Base-by-base conservation (phyloP, 2,797 vertebrate species). In the Crypturellus tataupa region DNA sequence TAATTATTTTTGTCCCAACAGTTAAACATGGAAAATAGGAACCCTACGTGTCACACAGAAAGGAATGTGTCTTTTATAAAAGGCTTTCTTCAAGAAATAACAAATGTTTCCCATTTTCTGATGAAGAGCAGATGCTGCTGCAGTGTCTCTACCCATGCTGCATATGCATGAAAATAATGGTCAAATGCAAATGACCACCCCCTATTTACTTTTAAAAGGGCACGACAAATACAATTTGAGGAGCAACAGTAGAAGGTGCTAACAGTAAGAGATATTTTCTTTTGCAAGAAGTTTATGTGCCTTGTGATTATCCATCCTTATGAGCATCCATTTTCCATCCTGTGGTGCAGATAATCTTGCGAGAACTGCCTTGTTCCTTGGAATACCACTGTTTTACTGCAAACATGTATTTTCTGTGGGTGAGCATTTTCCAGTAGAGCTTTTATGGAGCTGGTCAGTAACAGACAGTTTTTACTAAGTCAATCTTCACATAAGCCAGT, bases 81-180 rank as follows among this genome's bases (percentile, higher is more conserved):
- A 75, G 44, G 8, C 13, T 85, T 76, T 83, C 56, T 88, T 87
- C 80, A 91, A 29, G 75, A 87, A 42, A 96, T 87, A 29, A 63
- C 23, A 62, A 49, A 78, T 35, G 51, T 88, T 90, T 73, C 9
- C 33, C 67, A 60, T 85, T 91, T 82, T 47, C 44, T 88, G 35
- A 55, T 33, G 69, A 65, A 80, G 80, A 86, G 63, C 12, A 55
- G 10, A 55, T 4, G 33, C 71, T 75, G 27, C 7, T 64, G 17
- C 40, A 37, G 49, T 12, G 18, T 18, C 55, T 63, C 65, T 44
- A 55, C 37, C n/a, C n/a, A 20, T 46, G 53, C 63, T 92, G 56
- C 73, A n/a, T 12, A 20, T 4, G 21, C 15, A 10, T 13, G 49
- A 68, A 81, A 93, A 93, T 81, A 10, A 25, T 64, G 77, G 65